These are phyloP conservation scores for Halcyon badia DNA, from an alignment of 2,797 vertebrate species.

Conservation along the genomic window DNA sequence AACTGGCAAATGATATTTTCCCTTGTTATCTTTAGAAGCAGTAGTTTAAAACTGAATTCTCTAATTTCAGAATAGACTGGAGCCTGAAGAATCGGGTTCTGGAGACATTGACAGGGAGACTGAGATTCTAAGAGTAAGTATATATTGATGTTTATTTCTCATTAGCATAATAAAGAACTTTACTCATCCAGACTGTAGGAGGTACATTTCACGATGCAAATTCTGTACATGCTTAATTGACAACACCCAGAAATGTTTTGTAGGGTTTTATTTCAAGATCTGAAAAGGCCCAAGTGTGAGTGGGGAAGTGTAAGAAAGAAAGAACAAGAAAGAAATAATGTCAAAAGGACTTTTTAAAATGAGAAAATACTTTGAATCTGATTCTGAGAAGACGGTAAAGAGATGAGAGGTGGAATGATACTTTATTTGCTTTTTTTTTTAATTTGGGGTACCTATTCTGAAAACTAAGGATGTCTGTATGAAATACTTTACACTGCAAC, in stretches of 20 bases:
- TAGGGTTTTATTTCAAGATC: background rate
- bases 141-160: background rate
- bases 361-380: background rate
- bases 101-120: conserved; percentile 83
- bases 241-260: background rate
- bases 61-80: conserved; percentile 81
- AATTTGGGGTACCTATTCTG: background rate
- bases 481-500: background rate
- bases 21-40: background rate
- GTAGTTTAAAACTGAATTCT: background rate
- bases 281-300: background rate
- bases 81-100: conserved; percentile 86
- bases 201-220: background rate
- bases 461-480: background rate
- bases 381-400: background rate
- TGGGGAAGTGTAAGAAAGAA: background rate
- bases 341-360: background rate
- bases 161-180: background rate
- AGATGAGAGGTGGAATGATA: background rate
- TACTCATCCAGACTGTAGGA: background rate
- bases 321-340: background rate
- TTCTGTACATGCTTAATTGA: background rate
- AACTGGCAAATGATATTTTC: background rate
- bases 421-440: background rate
- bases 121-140: conserved; percentile 81